Percentiles rank a stretch among this genome's conserved stretches.
Conservation (phyloP, 2,888 invertebrate species). For the Pocota personata region DNA sequence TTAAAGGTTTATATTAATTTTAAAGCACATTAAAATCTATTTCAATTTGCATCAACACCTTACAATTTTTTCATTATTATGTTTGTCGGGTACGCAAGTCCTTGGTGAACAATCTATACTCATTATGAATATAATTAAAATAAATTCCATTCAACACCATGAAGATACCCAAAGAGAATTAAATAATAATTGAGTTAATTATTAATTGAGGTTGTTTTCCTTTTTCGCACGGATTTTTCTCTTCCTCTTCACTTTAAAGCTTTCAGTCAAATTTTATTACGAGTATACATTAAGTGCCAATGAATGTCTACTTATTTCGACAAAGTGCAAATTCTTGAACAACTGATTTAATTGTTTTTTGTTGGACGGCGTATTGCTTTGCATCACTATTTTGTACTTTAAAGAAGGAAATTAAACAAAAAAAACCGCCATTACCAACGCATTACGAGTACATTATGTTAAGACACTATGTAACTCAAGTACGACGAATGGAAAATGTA, state of each 20-base stretch:
- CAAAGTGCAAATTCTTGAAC: too few species aligned
- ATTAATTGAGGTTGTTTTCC: conserved; percentile 13
- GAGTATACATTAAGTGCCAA: neutral
- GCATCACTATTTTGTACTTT: too few species aligned
- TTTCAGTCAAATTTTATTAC: neutral
- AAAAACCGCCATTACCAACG: too few species aligned
- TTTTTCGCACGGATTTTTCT: neutral
- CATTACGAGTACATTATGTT: too few species aligned
- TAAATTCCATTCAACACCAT: conserved; percentile 2
- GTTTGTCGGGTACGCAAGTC: neutral
- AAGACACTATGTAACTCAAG: too few species aligned
- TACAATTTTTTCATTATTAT: neutral
- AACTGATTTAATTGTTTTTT: too few species aligned
- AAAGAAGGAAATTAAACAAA: too few species aligned
- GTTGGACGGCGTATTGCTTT: too few species aligned
- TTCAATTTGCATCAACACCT: neutral
- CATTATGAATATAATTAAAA: conserved; percentile 14
- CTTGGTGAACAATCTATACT: neutral
- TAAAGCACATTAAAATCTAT: neutral
- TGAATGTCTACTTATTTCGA: neutral
- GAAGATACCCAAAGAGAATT: neutral
- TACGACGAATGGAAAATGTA: too few species aligned
- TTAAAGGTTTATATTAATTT: neutral
- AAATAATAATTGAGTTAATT: conserved; percentile 5
- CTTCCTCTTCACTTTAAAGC: neutral